Conservation (phyloP, 2,888 invertebrate genomes). For the Caenorhabditis doughertyi region DNA sequence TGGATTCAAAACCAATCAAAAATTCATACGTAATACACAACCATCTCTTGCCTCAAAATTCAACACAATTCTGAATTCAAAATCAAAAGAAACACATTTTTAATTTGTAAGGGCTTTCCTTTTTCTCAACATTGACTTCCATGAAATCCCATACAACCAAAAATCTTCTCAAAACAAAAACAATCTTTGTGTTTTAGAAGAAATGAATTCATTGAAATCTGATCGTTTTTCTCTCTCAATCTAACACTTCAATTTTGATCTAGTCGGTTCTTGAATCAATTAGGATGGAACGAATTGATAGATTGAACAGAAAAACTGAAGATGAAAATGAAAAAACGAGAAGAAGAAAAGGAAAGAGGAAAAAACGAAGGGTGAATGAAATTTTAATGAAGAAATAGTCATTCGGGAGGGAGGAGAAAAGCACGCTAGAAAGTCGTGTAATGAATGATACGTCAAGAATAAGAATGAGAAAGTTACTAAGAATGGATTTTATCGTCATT, state of each 20-base stretch:
- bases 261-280: constrained; percentile 20
- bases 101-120: neutral
- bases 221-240: neutral
- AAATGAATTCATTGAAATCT: neutral
- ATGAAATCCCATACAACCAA: neutral
- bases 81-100: neutral
- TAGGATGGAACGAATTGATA: constrained; percentile 15
- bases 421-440: neutral
- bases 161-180: constrained; percentile 1
- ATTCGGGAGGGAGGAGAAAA: neutral
- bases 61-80: neutral
- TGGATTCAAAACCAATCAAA: constrained; percentile 4
- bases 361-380: constrained; percentile 30
- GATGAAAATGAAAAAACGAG: neutral
- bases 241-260: constrained; percentile 30
- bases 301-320: neutral
- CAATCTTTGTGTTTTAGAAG: neutral
- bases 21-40: constrained; percentile 11
- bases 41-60: constrained; percentile 6
- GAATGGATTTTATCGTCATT: no score
- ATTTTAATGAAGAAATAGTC: constrained; percentile 33
- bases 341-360: neutral
- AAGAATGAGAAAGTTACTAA: neutral
- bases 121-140: neutral
- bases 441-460: neutral